Percentiles rank a stretch among this genome's conserved stretches.
phyloP scores from a whole-genome alignment of 1,140 invertebrate genomes.

The Cherax quadricarinatus region DNA sequence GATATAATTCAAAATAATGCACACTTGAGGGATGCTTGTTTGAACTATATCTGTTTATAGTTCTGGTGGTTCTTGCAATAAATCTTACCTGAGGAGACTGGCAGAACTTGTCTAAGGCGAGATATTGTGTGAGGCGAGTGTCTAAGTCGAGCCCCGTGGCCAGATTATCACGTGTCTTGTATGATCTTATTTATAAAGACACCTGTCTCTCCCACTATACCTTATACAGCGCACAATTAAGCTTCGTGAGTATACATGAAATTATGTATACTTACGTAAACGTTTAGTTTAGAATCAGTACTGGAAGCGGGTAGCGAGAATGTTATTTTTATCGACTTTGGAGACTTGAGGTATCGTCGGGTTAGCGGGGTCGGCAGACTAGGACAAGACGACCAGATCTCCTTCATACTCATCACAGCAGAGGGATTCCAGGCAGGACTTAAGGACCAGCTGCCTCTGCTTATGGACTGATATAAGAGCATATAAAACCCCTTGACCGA shows the following conservation, averaged over 20 bases:
- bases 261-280: background rate
- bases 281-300: too few species aligned
- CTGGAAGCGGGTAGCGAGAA: too few species aligned
- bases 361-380: background rate
- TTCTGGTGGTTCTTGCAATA: too few species aligned
- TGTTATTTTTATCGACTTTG: background rate
- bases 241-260: background rate
- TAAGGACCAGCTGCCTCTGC: background rate
- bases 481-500: slow-evolving; percentile 39
- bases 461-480: slow-evolving; percentile 42
- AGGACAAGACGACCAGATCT: background rate
- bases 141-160: background rate
- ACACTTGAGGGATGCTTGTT: too few species aligned
- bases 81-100: too few species aligned
- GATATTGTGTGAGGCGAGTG: background rate
- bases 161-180: background rate
- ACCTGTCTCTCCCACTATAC: background rate
- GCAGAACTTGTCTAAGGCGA: background rate
- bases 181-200: background rate
- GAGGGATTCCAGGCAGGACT: background rate
- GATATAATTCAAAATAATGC: background rate
- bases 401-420: background rate
- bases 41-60: too few species aligned
- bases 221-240: background rate
- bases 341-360: background rate